These are phyloP conservation scores for Chiridota heheva DNA, from an alignment of 35 echinoderm and acorn worm genomes.

Conservation along the genomic window DNA sequence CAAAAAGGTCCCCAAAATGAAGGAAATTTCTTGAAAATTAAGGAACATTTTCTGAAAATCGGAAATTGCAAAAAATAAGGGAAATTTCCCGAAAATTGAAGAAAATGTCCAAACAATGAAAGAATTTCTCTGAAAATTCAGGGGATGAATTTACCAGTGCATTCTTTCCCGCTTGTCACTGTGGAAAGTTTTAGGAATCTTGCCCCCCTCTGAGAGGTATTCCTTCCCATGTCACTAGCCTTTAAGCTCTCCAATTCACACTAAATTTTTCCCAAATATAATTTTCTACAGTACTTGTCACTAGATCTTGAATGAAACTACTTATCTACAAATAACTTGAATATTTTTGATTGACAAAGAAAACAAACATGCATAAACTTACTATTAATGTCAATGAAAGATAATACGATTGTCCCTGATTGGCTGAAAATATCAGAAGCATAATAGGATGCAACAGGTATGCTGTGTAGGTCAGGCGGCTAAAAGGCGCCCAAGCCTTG, in stretches of 20 bases:
- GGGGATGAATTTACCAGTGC: too few relatives aligned
- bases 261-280: too few relatives aligned
- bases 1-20: too few relatives aligned
- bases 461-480: slow-evolving; percentile 68
- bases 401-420: slow-evolving; percentile 1
- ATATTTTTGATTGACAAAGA: background rate
- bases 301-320: background rate
- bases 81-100: too few relatives aligned
- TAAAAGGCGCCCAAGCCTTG: slow-evolving; percentile 64
- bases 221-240: background rate
- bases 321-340: background rate
- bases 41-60: too few relatives aligned
- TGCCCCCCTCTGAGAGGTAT: background rate
- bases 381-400: slow-evolving; percentile 24
- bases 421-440: slow-evolving; percentile 43
- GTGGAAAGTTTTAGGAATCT: background rate
- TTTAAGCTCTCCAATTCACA: background rate
- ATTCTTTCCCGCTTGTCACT: background rate
- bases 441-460: slow-evolving; percentile 83
- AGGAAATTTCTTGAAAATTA: too few relatives aligned
- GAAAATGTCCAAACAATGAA: too few relatives aligned
- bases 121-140: too few relatives aligned
- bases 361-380: slow-evolving; percentile 5
- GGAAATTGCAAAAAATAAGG: too few relatives aligned
- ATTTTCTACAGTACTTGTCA: background rate